phyloP scores from a whole-genome alignment of 2,888 invertebrate species.

The Orthosia gracilis region DNA sequence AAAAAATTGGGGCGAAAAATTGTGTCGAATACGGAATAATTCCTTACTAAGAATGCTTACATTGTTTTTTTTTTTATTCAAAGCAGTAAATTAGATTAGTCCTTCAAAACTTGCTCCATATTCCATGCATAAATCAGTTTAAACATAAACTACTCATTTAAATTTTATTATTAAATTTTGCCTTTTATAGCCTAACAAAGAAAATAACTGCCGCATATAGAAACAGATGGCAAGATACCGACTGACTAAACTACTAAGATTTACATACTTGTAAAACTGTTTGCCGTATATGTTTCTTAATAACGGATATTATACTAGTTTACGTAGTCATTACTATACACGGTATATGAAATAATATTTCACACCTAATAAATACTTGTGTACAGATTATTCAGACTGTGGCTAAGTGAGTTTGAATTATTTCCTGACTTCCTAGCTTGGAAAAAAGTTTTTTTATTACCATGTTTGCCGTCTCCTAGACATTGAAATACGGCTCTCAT shows the following conservation, averaged over 20 bases:
- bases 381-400: conserved; percentile 1
- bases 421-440: conserved; percentile 18
- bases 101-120: conserved; percentile 31
- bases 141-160: conserved; percentile 43
- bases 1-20: too few relatives aligned
- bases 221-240: conserved; percentile 45
- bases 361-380: conserved; percentile 51
- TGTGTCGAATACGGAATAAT: background rate
- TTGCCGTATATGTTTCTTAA: conserved; percentile 49
- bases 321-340: conserved; percentile 38
- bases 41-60: background rate
- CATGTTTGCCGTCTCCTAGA: background rate
- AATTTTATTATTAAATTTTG: conserved; percentile 61
- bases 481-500: conserved; percentile 2
- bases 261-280: conserved; percentile 60
- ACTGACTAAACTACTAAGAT: conserved; percentile 38
- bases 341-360: conserved; percentile 53
- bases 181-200: conserved; percentile 60
- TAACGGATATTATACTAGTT: conserved; percentile 51
- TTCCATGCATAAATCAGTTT: conserved; percentile 41
- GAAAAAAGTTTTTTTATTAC: conserved; percentile 22
- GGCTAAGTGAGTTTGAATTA: conserved; percentile 6
- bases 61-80: background rate
- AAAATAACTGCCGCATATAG: conserved; percentile 39
- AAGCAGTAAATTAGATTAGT: background rate